A percentile compares a stretch with the other conserved stretches of the same genome.
Conservation (phyloP, 2,888 invertebrate species). For the Scelioninae gen. 1 region DNA sequence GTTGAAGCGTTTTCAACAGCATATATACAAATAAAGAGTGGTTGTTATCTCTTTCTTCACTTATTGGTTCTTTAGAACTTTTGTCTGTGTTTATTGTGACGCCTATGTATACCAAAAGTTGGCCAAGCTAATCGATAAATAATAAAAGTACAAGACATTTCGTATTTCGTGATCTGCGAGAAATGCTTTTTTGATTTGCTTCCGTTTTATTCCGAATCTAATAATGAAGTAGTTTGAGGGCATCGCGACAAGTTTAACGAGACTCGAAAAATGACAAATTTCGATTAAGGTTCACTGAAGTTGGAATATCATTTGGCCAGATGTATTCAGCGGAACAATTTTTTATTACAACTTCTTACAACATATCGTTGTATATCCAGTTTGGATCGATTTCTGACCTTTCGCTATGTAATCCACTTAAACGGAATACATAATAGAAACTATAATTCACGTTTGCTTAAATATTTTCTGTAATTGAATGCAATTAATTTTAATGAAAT, state of each 20-base stretch:
- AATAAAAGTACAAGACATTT: neutral
- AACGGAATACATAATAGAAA: conserved; percentile 19
- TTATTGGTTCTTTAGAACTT: conserved; percentile 2
- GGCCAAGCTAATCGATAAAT: neutral
- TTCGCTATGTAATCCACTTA: conserved; percentile 26
- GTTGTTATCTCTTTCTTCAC: neutral
- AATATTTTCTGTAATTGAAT: conserved; percentile 14
- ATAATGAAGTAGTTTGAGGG: neutral
- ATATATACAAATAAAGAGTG: neutral
- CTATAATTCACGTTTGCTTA: conserved; percentile 19
- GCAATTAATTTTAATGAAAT: conserved; percentile 22
- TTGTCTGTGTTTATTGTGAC: neutral
- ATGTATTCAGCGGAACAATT: neutral
- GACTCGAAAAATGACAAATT: conserved; percentile 3
- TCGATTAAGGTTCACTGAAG: neutral
- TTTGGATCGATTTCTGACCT: conserved; percentile 31
- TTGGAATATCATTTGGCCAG: neutral
- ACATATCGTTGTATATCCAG: neutral
- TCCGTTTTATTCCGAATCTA: neutral
- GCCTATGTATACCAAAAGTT: neutral
- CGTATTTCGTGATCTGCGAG: neutral
- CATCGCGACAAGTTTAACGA: neutral
- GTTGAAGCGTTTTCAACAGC: neutral
- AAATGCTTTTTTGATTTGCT: neutral
- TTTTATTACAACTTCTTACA: neutral